These are phyloP conservation scores for Gambelia wislizenii DNA, from an alignment of 2,797 vertebrate genomes.

Conservation along the genomic window DNA sequence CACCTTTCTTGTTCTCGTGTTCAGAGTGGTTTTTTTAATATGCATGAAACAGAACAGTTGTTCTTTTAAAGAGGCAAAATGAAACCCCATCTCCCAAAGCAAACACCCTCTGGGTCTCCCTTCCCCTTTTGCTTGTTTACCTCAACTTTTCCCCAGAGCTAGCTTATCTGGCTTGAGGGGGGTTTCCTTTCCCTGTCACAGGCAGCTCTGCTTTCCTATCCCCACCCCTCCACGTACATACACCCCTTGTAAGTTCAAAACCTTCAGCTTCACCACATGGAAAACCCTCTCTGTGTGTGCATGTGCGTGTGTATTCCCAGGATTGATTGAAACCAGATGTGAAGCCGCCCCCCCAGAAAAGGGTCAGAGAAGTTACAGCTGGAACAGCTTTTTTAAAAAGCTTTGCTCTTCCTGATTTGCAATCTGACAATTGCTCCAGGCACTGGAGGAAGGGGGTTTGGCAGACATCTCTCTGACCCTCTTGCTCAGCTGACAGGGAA, in stretches of 20 bases:
- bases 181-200: background rate
- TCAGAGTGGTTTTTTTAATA: background rate
- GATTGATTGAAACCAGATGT: slow-evolving; percentile 34
- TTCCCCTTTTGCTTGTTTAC: background rate
- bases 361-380: slow-evolving; percentile 17
- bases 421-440: background rate
- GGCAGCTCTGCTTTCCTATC: background rate
- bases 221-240: background rate
- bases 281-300: background rate
- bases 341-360: background rate
- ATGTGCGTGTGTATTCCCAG: background rate
- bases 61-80: background rate
- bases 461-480: background rate
- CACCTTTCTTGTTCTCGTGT: background rate
- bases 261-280: background rate
- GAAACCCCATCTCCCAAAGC: background rate
- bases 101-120: background rate
- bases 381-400: background rate
- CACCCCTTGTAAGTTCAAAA: slow-evolving; percentile 10
- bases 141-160: background rate
- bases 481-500: background rate
- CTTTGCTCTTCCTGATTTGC: background rate
- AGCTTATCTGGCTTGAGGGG: background rate
- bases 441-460: background rate
- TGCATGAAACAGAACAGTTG: background rate